Evolutionary conservation across 2,797 vertebrate genomes (phyloP).

Genomic region (Hylomyscus alleni): DNA sequence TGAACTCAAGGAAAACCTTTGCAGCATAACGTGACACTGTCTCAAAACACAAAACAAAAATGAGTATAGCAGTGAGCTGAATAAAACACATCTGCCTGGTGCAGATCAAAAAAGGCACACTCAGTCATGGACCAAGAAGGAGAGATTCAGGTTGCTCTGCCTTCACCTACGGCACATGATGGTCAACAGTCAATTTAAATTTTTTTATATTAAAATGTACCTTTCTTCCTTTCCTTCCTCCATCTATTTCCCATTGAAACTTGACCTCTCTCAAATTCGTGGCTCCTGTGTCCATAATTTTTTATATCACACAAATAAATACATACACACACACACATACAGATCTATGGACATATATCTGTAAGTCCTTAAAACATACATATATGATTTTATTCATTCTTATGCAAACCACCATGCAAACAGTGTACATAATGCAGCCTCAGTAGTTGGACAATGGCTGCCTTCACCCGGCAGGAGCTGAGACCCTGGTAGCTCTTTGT

Average conservation of each 20-base stretch:
- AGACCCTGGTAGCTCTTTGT: no score
- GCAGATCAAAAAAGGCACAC: neutral
- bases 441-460: no score
- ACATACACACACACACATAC: neutral
- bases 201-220: neutral
- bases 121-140: neutral
- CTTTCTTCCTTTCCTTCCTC: neutral
- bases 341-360: no score
- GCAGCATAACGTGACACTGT: neutral
- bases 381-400: no score
- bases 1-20: neutral
- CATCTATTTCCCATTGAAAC: no score
- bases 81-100: slow-evolving; percentile 15
- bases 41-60: neutral
- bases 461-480: no score
- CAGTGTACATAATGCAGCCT: no score
- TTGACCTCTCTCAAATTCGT: neutral
- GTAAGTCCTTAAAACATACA: no score
- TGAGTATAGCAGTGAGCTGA: neutral
- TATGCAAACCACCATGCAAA: no score
- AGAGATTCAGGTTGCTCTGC: neutral
- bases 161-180: neutral
- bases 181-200: neutral
- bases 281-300: neutral
- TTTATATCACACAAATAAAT: neutral